Evolutionary conservation across 2,113 vertebrate genomes (phyloP).

Genomic region (Equus przewalskii): DNA sequence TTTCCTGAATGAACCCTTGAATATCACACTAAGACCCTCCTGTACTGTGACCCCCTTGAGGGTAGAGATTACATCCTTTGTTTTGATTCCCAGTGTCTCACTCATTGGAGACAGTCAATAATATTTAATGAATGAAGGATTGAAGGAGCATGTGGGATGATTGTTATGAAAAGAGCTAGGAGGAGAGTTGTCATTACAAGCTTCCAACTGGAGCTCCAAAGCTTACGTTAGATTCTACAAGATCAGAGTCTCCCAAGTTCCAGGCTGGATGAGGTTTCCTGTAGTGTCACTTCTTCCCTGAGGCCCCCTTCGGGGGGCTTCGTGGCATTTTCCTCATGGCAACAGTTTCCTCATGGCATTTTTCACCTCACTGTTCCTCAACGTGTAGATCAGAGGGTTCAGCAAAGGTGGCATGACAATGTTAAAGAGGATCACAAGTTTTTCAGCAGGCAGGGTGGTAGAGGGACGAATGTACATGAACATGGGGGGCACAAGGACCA

Average conservation of each 20-base stretch:
- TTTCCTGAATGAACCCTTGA: not conserved
- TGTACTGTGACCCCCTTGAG: not conserved
- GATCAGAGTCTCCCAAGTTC: not conserved
- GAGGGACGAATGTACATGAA: slow-evolving; percentile 65
- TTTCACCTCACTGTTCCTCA: slow-evolving; percentile 60
- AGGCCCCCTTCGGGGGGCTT: not conserved
- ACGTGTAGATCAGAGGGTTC: slow-evolving; percentile 57
- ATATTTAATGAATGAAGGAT: not conserved
- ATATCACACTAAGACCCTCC: not conserved
- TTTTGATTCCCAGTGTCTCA: not conserved
- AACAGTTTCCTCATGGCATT: slow-evolving; percentile 43
- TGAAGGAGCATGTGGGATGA: not conserved
- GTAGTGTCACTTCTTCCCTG: not conserved
- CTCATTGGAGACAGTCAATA: not conserved
- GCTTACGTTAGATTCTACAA: not conserved
- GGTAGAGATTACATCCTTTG: not conserved
- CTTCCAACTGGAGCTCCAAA: not conserved
- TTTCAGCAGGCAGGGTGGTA: slow-evolving; percentile 38
- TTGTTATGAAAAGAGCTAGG: not conserved
- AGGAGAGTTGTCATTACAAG: not conserved
- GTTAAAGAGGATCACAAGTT: slow-evolving; percentile 70
- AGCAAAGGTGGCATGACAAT: slow-evolving; percentile 60
- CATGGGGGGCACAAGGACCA: slow-evolving; percentile 51
- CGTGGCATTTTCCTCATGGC: too few species aligned
- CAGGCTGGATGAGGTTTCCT: not conserved